Base-by-base conservation (phyloP, 1,140 invertebrate genomes). In the Caerostris darwini region DNA sequence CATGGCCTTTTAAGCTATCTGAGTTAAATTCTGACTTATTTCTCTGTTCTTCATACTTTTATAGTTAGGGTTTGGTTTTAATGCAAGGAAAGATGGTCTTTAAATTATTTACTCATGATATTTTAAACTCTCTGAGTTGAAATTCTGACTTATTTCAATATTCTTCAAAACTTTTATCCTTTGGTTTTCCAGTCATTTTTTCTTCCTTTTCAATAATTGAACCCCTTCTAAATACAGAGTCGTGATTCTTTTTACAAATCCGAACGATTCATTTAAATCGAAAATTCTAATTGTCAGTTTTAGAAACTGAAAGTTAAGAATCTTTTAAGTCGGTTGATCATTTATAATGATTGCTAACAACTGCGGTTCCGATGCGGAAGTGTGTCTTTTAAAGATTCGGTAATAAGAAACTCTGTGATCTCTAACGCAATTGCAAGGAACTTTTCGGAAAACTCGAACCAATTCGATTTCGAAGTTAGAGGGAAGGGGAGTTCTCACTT, bases 151-250 rank as follows among this genome's bases (percentile, higher is more conserved):
- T 53, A 4, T 12, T 12, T 50, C 34, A 53, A 4, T 77, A 4
- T 12, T 53, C 34, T 12, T 64, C 19, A 50, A 12, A 10, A 12
- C 50, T 50, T 14, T 17, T 34, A 34, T 34, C 5, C 34, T 53
- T 34, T 12, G 34, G 14, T 53, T 77, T 34, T 53, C 4, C 71
- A 77, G 5, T 7, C 12, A 56, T 58, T 56, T 58, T 56, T n/a
- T 56, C 82, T n/a, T 83, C 82, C 82, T 58, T 57, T 83, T 83
- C 57, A 83, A 83, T 83, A 83, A 83, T 83, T 83, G 82, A 83
- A 57, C 53, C 82, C 5, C 82, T 83, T 56, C 56, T 3, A 64
- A 58, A 56, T 7, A n/a, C n/a, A 34, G 50, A 77, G 50, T 50
- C 50, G 7, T 7, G 19, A 50, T 77, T 50, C 34, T 77, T 77